Base-by-base conservation (phyloP, 2,888 invertebrate species). In the Isoperla grammatica region DNA sequence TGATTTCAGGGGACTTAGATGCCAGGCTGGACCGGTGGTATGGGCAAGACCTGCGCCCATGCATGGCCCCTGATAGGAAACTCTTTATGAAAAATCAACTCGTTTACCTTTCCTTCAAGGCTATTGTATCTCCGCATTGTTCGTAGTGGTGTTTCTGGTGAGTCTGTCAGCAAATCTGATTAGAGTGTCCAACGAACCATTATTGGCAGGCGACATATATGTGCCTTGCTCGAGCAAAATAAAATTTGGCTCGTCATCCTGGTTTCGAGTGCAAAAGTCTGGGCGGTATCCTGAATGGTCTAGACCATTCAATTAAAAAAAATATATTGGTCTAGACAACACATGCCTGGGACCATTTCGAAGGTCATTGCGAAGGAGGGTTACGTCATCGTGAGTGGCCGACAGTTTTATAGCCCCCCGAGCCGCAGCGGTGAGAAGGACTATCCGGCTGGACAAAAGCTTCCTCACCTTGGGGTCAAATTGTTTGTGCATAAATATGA, bases 61-160 rank as follows among this genome's bases (percentile, higher is more conserved):
- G n/a, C 8, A 40, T 58, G 11, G n/a, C n/a, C n/a, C n/a, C n/a
- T n/a, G n/a, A n/a, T 63, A 61, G 20, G 40, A 37, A 2, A 48
- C 60, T 15, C 46, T 57, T 19, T 54, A 43, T 8, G 58, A 49
- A 22, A 39, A 42, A 35, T 57, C 54, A 11, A 62, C 39, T 9
- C 63, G 19, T 39, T 65, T 65, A 1, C 58, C 48, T 64, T 64
- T 17, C 56, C 60, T 2, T 64, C 59, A 17, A 58, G 8, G 9
- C 45, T 13, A 49, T 62, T 64, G 43, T n/a, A n/a, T n/a, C n/a
- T 65, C 65, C 2, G 57, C 60, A 3, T 20, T n/a, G 29, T 64
- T 65, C 17, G 48, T 65, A 12, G 60, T 64, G 2, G 42, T 56
- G 42, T 62, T 50, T 4, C 15, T 13, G 1, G 11, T n/a, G n/a